Base-by-base conservation (phyloP, 2,113 vertebrate genomes). In the Psophia crepitans region DNA sequence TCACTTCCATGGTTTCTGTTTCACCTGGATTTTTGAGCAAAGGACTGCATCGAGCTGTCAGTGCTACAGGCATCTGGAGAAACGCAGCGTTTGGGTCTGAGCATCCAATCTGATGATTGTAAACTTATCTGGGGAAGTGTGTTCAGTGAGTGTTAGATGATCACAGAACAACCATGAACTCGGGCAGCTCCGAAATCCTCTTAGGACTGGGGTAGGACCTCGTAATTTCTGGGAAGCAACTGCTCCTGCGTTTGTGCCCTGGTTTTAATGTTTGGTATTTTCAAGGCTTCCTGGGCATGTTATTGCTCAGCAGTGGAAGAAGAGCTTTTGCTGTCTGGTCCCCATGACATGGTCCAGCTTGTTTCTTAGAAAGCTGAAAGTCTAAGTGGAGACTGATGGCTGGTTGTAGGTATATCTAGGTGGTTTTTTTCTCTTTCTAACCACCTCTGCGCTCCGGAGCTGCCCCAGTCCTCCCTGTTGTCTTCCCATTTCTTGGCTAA, bases 401-500 rank as follows among this genome's bases (percentile, higher is more conserved):
- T 54, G 57, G 8, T 6, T 5, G 9, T 19, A 51, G 80, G 21
- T 21, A 5, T 0, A 56, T 0, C 46, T 0, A 1, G 58, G 44
- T 24, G 32, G 32, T 0, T 5, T 54, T 54, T 69, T 53, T 9
- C 14, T 32, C 82, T 21, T 63, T 2, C 27, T 30, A 75, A 49
- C 14, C 86, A 79, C 46, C 51, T 49, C 66, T 37, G 7, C 8
- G 20, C 56, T 23, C 70, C 17, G 16, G 84, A 71, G 89, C 78
- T 86, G 89, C 64, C 74, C 61, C 80, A 57, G 44, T 88, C 66
- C 68, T 84, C 14, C 57, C 87, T 33, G 90, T 80, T 94, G 89
- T 91, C 93, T 82, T 93, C 92, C 85, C 12, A 1, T 69, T 96
- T 74, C 73, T 91, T 53, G 95, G 84, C 84, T 94, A 76, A 93